Evolutionary conservation across 1,140 invertebrate species (phyloP), one percentile per base, ranked within the genome.

Genomic region (Bombus turneri): DNA sequence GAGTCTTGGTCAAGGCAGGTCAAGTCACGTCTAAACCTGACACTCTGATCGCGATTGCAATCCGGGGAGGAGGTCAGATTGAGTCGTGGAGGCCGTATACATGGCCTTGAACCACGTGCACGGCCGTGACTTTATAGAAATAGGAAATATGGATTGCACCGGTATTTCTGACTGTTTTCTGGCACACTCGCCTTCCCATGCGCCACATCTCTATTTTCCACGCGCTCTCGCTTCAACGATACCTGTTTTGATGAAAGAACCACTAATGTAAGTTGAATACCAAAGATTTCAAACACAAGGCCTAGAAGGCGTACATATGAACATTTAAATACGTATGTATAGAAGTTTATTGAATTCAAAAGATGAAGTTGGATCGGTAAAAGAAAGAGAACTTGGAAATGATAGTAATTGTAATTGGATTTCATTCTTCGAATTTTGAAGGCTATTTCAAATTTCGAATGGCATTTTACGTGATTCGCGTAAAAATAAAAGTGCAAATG

Each of bases 1-100:
- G 41, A 77, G 64, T 39, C 68, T 81, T 87, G 83, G 71, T 85
- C 83, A 87, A 85, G 83, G 76, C 83, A 76, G 86, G 83, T 87
- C 83, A 79, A 87, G 86, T 81, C 86, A 76, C 77, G 64, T 87
- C 77, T 85, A 85, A 87, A 87, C 76, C 77, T 66, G 83, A 87
- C 83, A 87, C 86, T 79, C 47, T 28, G 72, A 81, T 85, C 86
- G 83, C 57, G 72, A 81, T 59, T 81, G 74, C 77, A 57, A 87
- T 81, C 47, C 83, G 15, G 12, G 57, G 72, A 73, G 72, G 62
- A 85, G 86, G 77, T 87, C 86, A 64, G 59, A 41, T n/a, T n/a
- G 64, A 69, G 28, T 53, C 31, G 53, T 57, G 76, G 77, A 71
- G 59, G 72, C 47, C 81, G 64, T 75, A 72, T 68, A 62, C 53